phyloP scores from a whole-genome alignment of 1,140 invertebrate species.

The Drosophila lowei region DNA sequence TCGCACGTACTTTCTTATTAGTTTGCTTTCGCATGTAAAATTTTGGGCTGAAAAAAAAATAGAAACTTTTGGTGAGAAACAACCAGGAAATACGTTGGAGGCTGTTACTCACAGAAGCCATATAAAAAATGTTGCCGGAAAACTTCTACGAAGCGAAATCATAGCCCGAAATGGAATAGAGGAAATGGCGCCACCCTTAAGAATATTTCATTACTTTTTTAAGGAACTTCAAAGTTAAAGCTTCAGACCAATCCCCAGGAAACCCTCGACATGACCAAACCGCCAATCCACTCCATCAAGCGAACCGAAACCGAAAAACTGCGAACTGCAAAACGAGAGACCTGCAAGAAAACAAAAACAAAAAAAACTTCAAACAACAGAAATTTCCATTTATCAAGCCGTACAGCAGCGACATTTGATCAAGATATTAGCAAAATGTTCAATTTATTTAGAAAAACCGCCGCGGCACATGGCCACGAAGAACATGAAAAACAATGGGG shows the following conservation, averaged over 20 bases:
- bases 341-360: too few species aligned
- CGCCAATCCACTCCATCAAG: constrained; percentile 21
- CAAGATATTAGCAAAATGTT: constrained; percentile 74
- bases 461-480: constrained; percentile 35
- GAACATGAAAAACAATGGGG: constrained; percentile 13
- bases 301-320: constrained; percentile 19
- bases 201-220: too few species aligned
- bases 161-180: too few species aligned
- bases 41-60: constrained; percentile 21
- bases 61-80: constrained; percentile 30
- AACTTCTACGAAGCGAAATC: too few species aligned
- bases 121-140: too few species aligned
- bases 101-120: too few species aligned
- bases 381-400: constrained; percentile 65
- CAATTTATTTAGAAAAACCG: constrained; percentile 70
- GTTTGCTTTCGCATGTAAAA: constrained; percentile 60
- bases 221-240: too few species aligned
- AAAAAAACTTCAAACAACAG: constrained; percentile 34
- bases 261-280: constrained; percentile 1
- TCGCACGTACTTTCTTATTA: constrained; percentile 74
- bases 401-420: constrained; percentile 59
- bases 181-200: too few species aligned
- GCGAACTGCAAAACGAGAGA: constrained; percentile 26
- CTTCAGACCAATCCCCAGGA: too few species aligned
- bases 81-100: constrained; percentile 1